phyloP scores from a whole-genome alignment of 2,113 vertebrate species.

The Columbina picui region DNA sequence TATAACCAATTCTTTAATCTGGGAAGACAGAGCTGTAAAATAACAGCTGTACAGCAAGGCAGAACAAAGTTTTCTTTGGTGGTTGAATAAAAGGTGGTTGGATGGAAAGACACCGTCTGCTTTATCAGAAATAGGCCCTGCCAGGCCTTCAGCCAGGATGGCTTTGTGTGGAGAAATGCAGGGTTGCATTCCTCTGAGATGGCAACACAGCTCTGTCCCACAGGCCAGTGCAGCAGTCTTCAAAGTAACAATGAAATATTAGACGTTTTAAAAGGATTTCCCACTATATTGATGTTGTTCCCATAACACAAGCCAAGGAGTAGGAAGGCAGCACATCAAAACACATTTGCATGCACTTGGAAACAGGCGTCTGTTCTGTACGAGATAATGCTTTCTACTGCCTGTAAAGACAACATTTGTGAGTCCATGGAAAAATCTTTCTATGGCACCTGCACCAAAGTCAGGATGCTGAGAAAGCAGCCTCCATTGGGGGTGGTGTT shows the following conservation, averaged over 20 bases:
- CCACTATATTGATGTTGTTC: conserved; percentile 53
- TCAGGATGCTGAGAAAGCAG: background rate
- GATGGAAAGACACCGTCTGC: background rate
- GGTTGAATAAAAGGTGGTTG: conserved; percentile 13
- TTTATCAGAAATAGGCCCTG: conserved; percentile 6
- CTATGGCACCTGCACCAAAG: background rate
- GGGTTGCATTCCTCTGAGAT: conserved; percentile 1
- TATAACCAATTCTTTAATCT: background rate
- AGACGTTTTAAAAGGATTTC: conserved; percentile 64
- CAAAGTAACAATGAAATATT: conserved; percentile 63
- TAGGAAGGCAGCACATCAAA: conserved; percentile 65
- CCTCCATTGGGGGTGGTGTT: fast-evolving
- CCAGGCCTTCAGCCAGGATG: background rate
- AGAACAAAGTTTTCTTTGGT: conserved; percentile 3
- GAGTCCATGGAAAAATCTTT: background rate
- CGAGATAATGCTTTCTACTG: background rate
- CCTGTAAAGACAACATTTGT: background rate
- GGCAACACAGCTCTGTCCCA: conserved; percentile 11
- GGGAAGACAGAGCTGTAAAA: conserved; percentile 19
- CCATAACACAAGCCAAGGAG: conserved; percentile 49
- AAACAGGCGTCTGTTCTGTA: background rate
- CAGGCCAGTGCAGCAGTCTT: conserved; percentile 9
- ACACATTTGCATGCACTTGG: conserved; percentile 13
- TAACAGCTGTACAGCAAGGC: conserved; percentile 48
- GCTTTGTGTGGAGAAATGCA: background rate